Base-by-base conservation (phyloP, 2,797 vertebrate genomes). In the Clarias fuscus region DNA sequence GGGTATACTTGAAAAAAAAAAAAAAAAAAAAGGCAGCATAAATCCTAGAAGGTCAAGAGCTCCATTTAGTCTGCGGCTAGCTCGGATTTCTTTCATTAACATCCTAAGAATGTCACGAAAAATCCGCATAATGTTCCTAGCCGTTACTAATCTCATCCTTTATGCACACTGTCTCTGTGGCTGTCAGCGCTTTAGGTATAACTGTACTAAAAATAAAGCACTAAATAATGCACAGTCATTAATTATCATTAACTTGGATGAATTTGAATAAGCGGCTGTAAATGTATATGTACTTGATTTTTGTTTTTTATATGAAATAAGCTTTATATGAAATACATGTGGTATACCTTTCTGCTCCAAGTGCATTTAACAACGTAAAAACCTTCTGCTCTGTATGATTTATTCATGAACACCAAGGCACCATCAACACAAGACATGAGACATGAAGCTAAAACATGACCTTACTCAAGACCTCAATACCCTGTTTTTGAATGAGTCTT, bases 361-460 rank as follows among this genome's bases (percentile, higher is more conserved):
- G 48, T 2, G 0, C 77, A 40, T 40, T 77, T 62, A 84, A 62
- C 75, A 59, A 10, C 18, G 64, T 7, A 27, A 7, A 53, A 24
- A 65, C 61, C 70, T 43, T 59, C 67, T 59, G 22, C 18, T 15
- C 8, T 17, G 15, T 61, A 40, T 91, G 30, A 89, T 88, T 89
- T 90, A 90, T 90, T 91, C 88, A 90, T 90, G 82, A 83, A 56
- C 61, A 37, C 77, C 30, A 2, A 33, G 33, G 11, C 18, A 17
- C 15, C 40, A 56, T 33, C 10, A 70, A 70, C 81, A 70, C 65
- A 43, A 56, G 8, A 82, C 80, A 82, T 22, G 30, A 79, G 58
- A 37, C 77, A 43, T 59, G 17, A 37, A 43, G 58, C 33, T 64
- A 40, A 80, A 80, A 56, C 64, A 3, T 68, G 22, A 56, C 40